Evolutionary conservation across 2,888 invertebrate genomes (phyloP), one percentile per base, ranked within the genome.

Genomic region (Calliphora vomitoria): DNA sequence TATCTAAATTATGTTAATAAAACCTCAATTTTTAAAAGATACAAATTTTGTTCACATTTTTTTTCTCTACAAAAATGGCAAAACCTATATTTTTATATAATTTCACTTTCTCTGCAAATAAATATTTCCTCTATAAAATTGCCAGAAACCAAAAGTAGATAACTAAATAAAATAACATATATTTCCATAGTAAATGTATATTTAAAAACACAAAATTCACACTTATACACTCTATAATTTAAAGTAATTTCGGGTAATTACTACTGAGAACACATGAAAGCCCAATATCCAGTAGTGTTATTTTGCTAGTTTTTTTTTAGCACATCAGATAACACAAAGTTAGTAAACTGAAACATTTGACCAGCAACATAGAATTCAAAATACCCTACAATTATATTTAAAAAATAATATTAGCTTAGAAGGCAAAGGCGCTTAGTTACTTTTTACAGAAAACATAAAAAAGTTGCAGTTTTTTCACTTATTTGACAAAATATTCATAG

Each of bases 221-320:
- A 66, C 64, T 66, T 10, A 66, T 41, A 66, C 11, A 20, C 18
- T 41, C 41, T 41, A 55, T 58, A 74, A 60, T 75, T 75, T 62
- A 75, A 75, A 62, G 44, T 75, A 75, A 74, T 60, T 58, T 8
- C 41, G 41, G 44, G 44, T 60, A 74, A 62, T 75, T 75, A 31
- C 75, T 8, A 62, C 15, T 18, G 62, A 62, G 47, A 62, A 47
- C n/a, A 75, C 20, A 25, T 75, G 20, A 62, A 62, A 62, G 75
- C 60, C 62, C 75, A 75, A 31, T 62, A 75, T 47, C 60, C 58
- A 47, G n/a, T 18, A 31, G 75, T 44, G n/a, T 25, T 75, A 62
- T 62, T 62, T 75, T 62, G 41, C 72, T 58, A 58, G 4, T 50
- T 50, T n/a, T 50, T 50, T 41, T 44, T 11, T 74, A 44, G 13